Evolutionary conservation across 1,140 invertebrate genomes (phyloP), one percentile per base, ranked within the genome.

Genomic region (Pentalonia nigronervosa): DNA sequence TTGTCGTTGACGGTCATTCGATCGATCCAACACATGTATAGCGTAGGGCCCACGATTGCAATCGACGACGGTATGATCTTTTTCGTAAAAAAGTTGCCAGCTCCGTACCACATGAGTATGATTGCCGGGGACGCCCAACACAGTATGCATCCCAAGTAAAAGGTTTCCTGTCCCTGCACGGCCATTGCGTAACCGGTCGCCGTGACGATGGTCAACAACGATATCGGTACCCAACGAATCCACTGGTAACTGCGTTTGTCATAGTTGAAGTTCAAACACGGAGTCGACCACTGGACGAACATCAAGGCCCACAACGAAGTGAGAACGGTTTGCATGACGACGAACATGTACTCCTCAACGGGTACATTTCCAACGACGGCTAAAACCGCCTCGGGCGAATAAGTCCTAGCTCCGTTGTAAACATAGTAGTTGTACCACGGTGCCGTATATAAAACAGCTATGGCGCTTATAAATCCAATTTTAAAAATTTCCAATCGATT

Each of bases 211-310:
- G 14, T 23, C 21, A 91, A 76, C n/a, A 81, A 9, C 2, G 20
- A n/a, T 34, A 91, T 91, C 3, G 90, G 90, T 91, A 91, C 23
- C 90, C 90, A 91, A n/a, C 90, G 90, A 91, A 91, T 91, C 30
- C 81, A n/a, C 11, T n/a, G 60, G 9, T 76, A 91, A 41, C 90
- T 91, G 14, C 7, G 6, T 81, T 91, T 81, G 30, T 91, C n/a
- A 4, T 48, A 91, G 30, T 91, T 91, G 21, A 91, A 91, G 17
- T 34, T 76, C 17, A 91, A 91, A 17, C 90, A 91, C 45, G 90
- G 90, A 20, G 41, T 81, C 2, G 90, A 81, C 90, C 90, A 91
- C 7, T 45, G 60, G 2, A 81, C 23, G 47, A 67, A 91, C 2
- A 91, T 30, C 30, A 67, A 30, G 1, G 90, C 11, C 90, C 90